These are phyloP conservation scores for Apis cerana DNA, from an alignment of 1,140 invertebrate genomes.

Conservation along the genomic window DNA sequence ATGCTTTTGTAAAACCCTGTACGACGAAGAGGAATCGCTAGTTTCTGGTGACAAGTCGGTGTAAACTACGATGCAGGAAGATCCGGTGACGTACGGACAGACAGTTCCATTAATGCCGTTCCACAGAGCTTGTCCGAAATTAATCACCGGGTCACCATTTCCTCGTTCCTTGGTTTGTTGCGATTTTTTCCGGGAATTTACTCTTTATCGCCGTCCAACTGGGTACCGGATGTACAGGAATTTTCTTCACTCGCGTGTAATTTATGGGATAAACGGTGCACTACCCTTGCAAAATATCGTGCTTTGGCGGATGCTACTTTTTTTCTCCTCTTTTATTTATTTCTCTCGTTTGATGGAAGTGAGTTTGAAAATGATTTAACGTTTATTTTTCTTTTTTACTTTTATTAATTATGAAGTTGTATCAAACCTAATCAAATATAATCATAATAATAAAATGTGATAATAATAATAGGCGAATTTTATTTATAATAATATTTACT, in stretches of 20 bases:
- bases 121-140: constrained; percentile 24
- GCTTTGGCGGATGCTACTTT: not conserved
- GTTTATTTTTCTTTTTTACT: not conserved
- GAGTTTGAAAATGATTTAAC: too few species aligned
- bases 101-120: constrained; percentile 45
- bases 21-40: constrained; percentile 30
- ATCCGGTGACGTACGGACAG: constrained; percentile 16
- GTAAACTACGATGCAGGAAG: constrained; percentile 12
- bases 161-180: not conserved
- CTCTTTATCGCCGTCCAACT: not conserved
- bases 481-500: too few species aligned
- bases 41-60: constrained; percentile 31
- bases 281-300: not conserved
- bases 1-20: not conserved
- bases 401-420: too few species aligned
- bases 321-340: not conserved
- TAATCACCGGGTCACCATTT: constrained; percentile 12
- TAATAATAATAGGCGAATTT: too few species aligned
- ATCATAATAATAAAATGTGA: too few species aligned
- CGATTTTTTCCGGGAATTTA: not conserved
- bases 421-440: too few species aligned
- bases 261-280: not conserved
- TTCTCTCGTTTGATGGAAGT: not conserved
- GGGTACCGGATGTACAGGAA: too few species aligned
- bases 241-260: not conserved